Evolutionary conservation across 2,113 vertebrate species (phyloP).

Genomic region (Nerophis lumbriciformis): DNA sequence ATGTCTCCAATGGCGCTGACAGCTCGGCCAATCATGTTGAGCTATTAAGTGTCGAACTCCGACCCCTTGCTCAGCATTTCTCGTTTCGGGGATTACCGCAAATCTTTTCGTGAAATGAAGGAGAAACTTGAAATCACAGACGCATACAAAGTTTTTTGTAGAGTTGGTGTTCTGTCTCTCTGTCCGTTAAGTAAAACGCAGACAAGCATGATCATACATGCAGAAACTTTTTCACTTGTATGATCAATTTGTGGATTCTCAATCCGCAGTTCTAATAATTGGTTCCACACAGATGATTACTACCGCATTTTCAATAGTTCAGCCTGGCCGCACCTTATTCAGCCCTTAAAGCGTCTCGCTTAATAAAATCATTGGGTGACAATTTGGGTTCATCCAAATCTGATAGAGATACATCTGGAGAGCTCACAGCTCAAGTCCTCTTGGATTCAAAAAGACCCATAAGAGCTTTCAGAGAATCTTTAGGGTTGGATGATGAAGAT

Average conservation of each 20-base stretch:
- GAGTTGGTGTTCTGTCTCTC: conserved; percentile 20
- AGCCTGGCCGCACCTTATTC: conserved; percentile 4
- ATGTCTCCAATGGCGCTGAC: conserved; percentile 51
- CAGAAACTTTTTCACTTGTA: neutral
- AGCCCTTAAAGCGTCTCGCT: conserved; percentile 5
- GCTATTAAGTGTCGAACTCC: conserved; percentile 50
- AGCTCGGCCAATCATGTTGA: conserved; percentile 56
- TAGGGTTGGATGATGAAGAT: conserved; percentile 22
- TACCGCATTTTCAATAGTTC: conserved; percentile 9
- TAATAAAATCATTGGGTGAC: conserved; percentile 33
- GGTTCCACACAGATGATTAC: conserved; percentile 4
- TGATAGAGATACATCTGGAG: conserved; percentile 30
- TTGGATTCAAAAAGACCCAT: conserved; percentile 23
- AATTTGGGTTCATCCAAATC: conserved; percentile 25
- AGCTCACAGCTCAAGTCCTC: conserved; percentile 36
- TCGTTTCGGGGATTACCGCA: conserved; percentile 61
- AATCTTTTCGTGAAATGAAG: conserved; percentile 62
- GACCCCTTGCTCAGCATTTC: conserved; percentile 51
- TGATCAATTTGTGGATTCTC: neutral
- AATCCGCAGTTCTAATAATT: conserved; percentile 4
- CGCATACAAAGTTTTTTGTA: conserved; percentile 18
- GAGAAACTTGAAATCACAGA: conserved; percentile 37
- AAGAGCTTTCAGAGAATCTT: conserved; percentile 24
- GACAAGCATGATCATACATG: neutral
- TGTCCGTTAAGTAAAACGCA: neutral